Conservation (phyloP, 2,888 invertebrate genomes). For the Hipparchia sbordonii region DNA sequence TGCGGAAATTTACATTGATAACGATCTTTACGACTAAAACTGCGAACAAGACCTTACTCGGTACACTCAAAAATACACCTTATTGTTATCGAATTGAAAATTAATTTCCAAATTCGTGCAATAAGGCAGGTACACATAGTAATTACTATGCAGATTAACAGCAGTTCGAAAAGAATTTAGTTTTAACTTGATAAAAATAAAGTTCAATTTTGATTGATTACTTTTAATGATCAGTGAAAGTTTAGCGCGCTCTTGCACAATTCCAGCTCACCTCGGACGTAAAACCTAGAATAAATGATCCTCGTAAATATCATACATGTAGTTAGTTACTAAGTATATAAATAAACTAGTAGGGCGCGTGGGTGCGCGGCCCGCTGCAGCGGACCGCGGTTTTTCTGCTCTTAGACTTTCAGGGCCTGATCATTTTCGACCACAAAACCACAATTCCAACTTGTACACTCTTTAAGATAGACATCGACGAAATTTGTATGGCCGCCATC, state of each 20-base stretch:
- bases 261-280: conserved; percentile 62
- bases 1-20: conserved; percentile 12
- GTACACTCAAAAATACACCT: conserved; percentile 10
- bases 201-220: conserved; percentile 21
- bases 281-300: conserved; percentile 41
- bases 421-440: too few relatives aligned
- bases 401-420: too few relatives aligned
- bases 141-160: background rate
- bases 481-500: too few relatives aligned
- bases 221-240: conserved; percentile 66
- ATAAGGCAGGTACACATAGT: background rate
- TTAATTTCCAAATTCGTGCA: background rate
- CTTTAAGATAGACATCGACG: too few relatives aligned
- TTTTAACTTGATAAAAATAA: background rate
- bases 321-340: too few relatives aligned
- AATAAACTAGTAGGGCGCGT: too few relatives aligned
- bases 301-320: background rate
- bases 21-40: background rate
- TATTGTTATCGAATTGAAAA: background rate
- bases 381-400: too few relatives aligned
- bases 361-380: too few relatives aligned
- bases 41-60: background rate
- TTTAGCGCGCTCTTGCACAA: conserved; percentile 66
- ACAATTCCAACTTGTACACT: too few relatives aligned
- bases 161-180: background rate